A percentile compares a stretch with the other conserved stretches of the same genome.
These are phyloP conservation scores for Aphis gossypii DNA, from an alignment of 1,140 invertebrate species.

Conservation along the genomic window DNA sequence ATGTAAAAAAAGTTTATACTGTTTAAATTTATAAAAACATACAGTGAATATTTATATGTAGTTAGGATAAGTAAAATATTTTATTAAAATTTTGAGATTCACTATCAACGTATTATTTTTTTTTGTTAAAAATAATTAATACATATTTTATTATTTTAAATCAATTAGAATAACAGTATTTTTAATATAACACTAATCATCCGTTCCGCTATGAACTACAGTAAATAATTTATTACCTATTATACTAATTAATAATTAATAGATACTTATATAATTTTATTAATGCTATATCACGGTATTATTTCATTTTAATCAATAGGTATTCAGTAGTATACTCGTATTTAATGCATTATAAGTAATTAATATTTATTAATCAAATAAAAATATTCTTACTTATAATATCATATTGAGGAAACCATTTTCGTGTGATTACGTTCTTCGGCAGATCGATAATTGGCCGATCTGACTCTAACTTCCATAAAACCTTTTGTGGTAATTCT, in stretches of 20 bases:
- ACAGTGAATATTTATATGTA: neutral
- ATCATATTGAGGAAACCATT: constrained; percentile 61
- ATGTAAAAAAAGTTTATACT: neutral
- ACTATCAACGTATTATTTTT: neutral
- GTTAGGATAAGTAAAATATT: too few species aligned
- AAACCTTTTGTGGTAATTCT: constrained; percentile 66
- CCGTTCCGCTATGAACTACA: neutral
- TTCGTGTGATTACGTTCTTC: constrained; percentile 62
- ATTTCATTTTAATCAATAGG: neutral
- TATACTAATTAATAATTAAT: too few species aligned
- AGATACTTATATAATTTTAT: too few species aligned
- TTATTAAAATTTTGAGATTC: neutral
- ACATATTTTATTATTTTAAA: neutral
- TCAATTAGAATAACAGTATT: too few species aligned
- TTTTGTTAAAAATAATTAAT: too few species aligned
- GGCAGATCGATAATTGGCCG: neutral
- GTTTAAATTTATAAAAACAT: neutral
- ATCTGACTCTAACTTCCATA: constrained; percentile 67
- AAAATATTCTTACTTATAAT: constrained; percentile 50
- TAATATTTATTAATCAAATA: neutral
- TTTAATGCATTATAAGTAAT: neutral
- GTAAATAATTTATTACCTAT: neutral
- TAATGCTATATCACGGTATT: too few species aligned
- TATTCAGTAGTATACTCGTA: neutral
- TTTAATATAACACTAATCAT: too few species aligned